Conservation (phyloP, 2,888 invertebrate species). For the Neoascia interrupta region DNA sequence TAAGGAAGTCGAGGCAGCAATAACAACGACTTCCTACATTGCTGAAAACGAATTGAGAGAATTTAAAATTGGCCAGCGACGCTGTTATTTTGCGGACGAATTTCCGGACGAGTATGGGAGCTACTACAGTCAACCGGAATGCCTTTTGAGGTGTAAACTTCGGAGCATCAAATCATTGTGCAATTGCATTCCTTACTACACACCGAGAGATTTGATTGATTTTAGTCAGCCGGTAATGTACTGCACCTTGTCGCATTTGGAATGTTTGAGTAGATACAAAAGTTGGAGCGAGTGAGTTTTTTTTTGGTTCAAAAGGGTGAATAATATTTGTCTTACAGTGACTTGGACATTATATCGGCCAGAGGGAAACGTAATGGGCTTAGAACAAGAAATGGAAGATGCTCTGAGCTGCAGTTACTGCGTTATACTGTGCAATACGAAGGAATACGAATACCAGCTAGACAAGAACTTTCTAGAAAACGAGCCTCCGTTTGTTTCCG, state of each 20-base stretch:
- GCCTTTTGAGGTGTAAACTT: conserved; percentile 73
- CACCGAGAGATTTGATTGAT: conserved; percentile 48
- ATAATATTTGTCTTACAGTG: conserved; percentile 61
- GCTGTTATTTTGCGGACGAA: conserved; percentile 74
- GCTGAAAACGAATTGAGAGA: conserved; percentile 67
- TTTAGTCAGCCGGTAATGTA: conserved; percentile 38
- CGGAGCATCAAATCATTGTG: conserved; percentile 71
- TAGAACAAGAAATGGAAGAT: conserved; percentile 59
- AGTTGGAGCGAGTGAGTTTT: conserved; percentile 66
- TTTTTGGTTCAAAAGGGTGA: not conserved
- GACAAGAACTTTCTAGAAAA: conserved; percentile 36
- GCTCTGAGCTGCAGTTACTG: conserved; percentile 72
- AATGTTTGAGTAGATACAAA: conserved; percentile 72
- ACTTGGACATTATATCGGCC: conserved; percentile 70
- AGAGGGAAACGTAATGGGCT: not conserved
- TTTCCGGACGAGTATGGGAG: conserved; percentile 40
- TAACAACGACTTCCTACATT: conserved; percentile 65
- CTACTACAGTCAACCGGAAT: conserved; percentile 71
- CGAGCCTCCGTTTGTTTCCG: not conserved
- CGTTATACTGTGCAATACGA: conserved; percentile 72
- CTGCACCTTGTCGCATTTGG: conserved; percentile 72
- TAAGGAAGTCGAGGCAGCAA: conserved; percentile 62
- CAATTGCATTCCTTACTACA: conserved; percentile 73
- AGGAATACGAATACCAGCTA: conserved; percentile 71
- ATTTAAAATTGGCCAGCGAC: conserved; percentile 70